phyloP scores from a whole-genome alignment of 2,797 vertebrate genomes.

The Rhinichthys osculus region DNA sequence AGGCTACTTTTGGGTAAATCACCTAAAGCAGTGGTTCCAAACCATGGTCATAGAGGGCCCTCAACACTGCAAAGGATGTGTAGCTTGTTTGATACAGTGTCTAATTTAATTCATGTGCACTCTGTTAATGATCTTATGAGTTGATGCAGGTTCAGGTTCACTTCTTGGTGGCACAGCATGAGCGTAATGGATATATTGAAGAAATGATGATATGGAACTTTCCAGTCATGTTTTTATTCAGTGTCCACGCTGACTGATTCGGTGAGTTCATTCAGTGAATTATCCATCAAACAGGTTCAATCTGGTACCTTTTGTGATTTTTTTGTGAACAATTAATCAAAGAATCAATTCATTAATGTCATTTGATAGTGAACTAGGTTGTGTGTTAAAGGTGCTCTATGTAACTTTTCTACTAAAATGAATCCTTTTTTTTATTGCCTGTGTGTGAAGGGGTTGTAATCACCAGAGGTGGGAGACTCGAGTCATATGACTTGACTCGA shows the following conservation, averaged over 20 bases:
- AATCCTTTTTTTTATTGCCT: too few species aligned
- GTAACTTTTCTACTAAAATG: too few species aligned
- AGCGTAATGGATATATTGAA: neutral
- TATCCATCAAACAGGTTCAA: neutral
- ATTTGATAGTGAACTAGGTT: too few species aligned
- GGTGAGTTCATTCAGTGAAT: neutral
- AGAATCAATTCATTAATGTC: too few species aligned
- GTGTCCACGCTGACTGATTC: neutral
- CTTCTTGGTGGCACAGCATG: neutral
- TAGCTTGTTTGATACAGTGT: neutral
- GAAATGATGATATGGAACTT: neutral
- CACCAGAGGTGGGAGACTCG: too few species aligned
- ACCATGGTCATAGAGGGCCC: neutral
- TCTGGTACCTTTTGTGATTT: too few species aligned
- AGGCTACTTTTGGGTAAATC: slow-evolving; percentile 1
- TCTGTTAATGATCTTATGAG: neutral
- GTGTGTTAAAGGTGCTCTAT: too few species aligned
- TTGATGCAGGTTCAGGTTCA: neutral
- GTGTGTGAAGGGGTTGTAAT: too few species aligned
- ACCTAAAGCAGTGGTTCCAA: neutral
- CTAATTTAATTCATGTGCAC: neutral
- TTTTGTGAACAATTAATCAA: too few species aligned
- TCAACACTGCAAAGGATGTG: neutral
- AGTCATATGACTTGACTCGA: too few species aligned
- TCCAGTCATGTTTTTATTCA: neutral